Evolutionary conservation across 2,888 invertebrate genomes (phyloP).

Genomic region (Seira sanloemensis): DNA sequence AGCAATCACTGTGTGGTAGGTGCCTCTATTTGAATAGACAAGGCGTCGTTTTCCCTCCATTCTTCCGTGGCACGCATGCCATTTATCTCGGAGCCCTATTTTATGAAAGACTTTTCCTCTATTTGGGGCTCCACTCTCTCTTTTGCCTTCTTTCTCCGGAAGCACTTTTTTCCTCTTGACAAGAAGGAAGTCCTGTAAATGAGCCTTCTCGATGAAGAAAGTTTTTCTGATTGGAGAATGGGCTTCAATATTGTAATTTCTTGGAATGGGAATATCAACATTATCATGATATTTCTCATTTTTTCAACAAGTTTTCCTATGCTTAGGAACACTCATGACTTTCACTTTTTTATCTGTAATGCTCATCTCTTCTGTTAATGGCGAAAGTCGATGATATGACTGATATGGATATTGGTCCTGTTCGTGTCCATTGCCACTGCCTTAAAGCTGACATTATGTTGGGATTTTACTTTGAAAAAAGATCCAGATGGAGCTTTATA

Average conservation of each 20-base stretch:
- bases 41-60: neutral
- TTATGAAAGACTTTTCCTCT: constrained; percentile 19
- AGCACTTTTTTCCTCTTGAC: constrained; percentile 34
- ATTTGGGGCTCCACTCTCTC: neutral
- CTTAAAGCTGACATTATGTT: constrained; percentile 16
- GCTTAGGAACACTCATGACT: constrained; percentile 3
- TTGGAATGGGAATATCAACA: constrained; percentile 1
- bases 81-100: neutral
- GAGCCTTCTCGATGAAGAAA: constrained; percentile 20
- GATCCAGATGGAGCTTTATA: neutral
- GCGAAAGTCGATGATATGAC: constrained; percentile 10
- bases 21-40: constrained; percentile 1
- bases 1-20: neutral
- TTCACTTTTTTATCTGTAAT: constrained; percentile 13
- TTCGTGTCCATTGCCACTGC: constrained; percentile 4
- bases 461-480: neutral
- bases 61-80: constrained; percentile 3
- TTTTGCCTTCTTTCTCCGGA: constrained; percentile 34
- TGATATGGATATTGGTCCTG: neutral
- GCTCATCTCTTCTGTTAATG: constrained; percentile 7
- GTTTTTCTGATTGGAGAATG: neutral
- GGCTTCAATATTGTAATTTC: neutral
- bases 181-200: constrained; percentile 44
- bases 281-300: constrained; percentile 10
- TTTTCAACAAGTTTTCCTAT: constrained; percentile 7